A percentile compares a stretch with the other conserved stretches of the same genome.
These are phyloP conservation scores for Melanerpes formicivorus DNA, from an alignment of 2,113 vertebrate species.

Conservation along the genomic window DNA sequence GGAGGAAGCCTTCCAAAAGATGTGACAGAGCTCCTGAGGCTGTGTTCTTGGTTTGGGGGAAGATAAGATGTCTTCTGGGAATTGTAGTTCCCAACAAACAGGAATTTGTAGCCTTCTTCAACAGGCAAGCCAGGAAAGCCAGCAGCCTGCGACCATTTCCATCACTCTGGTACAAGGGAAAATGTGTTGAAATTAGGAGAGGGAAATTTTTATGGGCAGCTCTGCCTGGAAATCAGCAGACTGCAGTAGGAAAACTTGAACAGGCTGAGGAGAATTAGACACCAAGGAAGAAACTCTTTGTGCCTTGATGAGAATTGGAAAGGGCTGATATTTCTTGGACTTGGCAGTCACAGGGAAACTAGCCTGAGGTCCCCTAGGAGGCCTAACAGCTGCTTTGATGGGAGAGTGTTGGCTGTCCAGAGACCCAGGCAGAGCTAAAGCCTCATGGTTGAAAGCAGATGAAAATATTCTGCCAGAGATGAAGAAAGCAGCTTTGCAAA, in stretches of 20 bases:
- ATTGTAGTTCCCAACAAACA: background rate
- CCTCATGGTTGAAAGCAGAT: background rate
- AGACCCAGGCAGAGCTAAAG: background rate
- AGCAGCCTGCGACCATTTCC: background rate
- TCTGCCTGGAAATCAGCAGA: background rate
- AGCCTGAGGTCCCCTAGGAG: background rate
- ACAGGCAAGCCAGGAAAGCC: background rate
- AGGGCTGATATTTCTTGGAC: background rate
- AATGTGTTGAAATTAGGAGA: background rate
- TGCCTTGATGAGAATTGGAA: background rate
- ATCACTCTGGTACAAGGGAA: background rate
- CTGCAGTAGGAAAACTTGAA: background rate
- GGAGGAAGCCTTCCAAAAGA: background rate
- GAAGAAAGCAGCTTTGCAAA: background rate
- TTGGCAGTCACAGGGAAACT: background rate
- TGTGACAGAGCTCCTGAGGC: fast-evolving
- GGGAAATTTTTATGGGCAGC: background rate
- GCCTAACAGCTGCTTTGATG: background rate
- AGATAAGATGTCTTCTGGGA: slow-evolving; percentile 12
- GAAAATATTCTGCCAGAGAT: background rate
- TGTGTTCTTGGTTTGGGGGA: background rate
- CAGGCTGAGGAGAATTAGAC: background rate
- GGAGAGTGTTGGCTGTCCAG: background rate
- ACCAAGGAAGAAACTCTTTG: background rate
- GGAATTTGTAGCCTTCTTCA: background rate